These are phyloP conservation scores for Saturnia pavonia DNA, from an alignment of 2,888 invertebrate genomes.

Conservation along the genomic window DNA sequence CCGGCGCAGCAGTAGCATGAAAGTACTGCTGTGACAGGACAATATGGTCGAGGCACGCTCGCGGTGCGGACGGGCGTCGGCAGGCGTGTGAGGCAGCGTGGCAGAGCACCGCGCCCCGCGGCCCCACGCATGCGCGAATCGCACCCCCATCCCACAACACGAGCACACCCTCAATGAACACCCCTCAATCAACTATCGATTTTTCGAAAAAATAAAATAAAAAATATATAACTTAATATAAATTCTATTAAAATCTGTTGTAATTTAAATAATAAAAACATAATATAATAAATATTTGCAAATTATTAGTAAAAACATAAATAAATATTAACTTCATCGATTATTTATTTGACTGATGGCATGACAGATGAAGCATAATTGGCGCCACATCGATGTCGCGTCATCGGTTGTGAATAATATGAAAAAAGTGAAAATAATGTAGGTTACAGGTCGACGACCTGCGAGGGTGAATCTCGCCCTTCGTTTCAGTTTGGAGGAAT, in stretches of 20 bases:
- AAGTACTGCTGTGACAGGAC: slow-evolving; percentile 99
- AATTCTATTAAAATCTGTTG: background rate
- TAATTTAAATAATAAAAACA: background rate
- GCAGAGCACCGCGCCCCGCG: slow-evolving; percentile 66
- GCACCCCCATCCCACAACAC: slow-evolving; percentile 44
- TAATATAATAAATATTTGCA: background rate
- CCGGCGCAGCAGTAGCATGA: slow-evolving; percentile 93
- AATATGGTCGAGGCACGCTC: slow-evolving; percentile 90
- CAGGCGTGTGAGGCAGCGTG: slow-evolving; percentile 79
- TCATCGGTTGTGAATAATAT: slow-evolving; percentile 17
- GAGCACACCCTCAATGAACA: slow-evolving; percentile 71
- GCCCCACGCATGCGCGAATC: slow-evolving; percentile 70
- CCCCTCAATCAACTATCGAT: slow-evolving; percentile 77
- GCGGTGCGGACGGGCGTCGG: slow-evolving; percentile 65
- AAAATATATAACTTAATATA: background rate
- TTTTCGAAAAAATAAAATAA: slow-evolving; percentile 44
- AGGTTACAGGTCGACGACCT: slow-evolving; percentile 46
- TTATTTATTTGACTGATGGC: background rate
- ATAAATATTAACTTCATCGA: background rate
- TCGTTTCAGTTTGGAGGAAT: slow-evolving; percentile 6
- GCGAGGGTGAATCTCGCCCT: slow-evolving; percentile 21
- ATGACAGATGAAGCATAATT: background rate
- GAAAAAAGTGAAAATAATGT: slow-evolving; percentile 26
- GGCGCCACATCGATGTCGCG: background rate
- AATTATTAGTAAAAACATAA: background rate